phyloP scores from a whole-genome alignment of 2,113 vertebrate species.

The Otolemur garnettii region DNA sequence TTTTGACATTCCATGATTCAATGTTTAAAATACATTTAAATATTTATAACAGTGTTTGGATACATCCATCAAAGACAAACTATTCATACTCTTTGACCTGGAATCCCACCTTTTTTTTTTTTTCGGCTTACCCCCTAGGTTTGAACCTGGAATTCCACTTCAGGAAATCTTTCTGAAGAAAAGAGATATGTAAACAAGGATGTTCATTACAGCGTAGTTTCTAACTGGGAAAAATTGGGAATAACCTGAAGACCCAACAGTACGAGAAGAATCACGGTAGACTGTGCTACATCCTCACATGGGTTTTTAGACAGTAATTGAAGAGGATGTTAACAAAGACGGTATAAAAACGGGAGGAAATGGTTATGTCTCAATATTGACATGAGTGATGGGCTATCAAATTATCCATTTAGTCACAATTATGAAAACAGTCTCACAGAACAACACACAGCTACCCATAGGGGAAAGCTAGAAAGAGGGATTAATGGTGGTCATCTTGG shows the following conservation, averaged over 20 bases:
- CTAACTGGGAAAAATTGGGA: neutral
- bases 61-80: neutral
- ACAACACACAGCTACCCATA: accelerated
- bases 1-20: neutral
- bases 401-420: neutral
- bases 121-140: too few species aligned
- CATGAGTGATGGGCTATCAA: neutral
- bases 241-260: conserved; percentile 41
- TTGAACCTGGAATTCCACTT: neutral
- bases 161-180: conserved; percentile 28
- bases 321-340: conserved; percentile 45
- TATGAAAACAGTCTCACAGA: neutral
- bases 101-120: neutral
- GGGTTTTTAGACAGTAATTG: neutral
- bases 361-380: neutral
- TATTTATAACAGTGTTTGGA: neutral
- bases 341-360: conserved; percentile 34
- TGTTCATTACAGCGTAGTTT: neutral
- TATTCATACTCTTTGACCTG: neutral
- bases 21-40: neutral
- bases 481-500: neutral
- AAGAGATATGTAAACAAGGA: neutral
- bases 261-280: neutral
- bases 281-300: neutral
- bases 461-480: neutral